These are phyloP conservation scores for Oxystoma pomonae DNA, from an alignment of 2,888 invertebrate genomes.

Conservation along the genomic window DNA sequence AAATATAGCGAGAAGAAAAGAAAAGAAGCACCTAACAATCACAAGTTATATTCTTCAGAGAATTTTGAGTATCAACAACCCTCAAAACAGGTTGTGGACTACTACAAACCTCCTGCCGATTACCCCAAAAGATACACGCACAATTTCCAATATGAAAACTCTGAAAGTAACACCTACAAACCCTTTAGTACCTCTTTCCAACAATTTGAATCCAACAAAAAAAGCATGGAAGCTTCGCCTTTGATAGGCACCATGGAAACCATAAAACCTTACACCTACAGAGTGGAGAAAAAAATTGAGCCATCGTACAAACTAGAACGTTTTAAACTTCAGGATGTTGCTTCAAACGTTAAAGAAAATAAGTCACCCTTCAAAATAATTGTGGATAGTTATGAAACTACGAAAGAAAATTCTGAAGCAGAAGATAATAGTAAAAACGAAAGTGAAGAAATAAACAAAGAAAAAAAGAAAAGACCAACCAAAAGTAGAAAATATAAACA, in stretches of 20 bases:
- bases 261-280: slow-evolving; percentile 16
- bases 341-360: no score
- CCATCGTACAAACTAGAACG: neutral
- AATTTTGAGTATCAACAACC: neutral
- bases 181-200: neutral
- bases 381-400: slow-evolving; percentile 4
- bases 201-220: neutral
- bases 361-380: slow-evolving; percentile 10
- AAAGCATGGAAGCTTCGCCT: neutral
- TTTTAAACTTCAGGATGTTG: neutral
- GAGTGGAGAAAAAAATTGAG: neutral
- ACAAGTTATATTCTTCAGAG: neutral
- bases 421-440: neutral
- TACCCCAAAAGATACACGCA: neutral
- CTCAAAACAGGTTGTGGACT: neutral
- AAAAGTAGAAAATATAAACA: neutral
- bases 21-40: neutral
- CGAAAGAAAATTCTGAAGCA: neutral
- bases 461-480: neutral
- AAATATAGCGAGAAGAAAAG: neutral
- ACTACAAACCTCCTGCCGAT: neutral
- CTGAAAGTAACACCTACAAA: neutral
- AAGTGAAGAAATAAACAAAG: neutral
- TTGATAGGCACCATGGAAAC: slow-evolving; percentile 1
- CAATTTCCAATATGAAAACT: neutral